A percentile compares a stretch with the other conserved stretches of the same genome.
Conservation (phyloP, 2,888 invertebrate species). For the Dicyrtoma fusca region DNA sequence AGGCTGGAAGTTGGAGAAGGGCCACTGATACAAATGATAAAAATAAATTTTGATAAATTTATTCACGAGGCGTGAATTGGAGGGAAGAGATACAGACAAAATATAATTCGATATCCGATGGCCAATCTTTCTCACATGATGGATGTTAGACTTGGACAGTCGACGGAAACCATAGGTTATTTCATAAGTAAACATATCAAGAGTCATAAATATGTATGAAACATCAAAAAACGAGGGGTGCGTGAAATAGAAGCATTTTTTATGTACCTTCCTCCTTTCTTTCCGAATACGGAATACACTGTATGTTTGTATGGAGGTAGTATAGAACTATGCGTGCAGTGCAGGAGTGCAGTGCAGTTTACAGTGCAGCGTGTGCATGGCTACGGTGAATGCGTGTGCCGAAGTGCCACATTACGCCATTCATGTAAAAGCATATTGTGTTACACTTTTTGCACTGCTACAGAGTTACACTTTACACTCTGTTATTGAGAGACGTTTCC, state of each 20-base stretch:
- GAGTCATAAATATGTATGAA: constrained; percentile 26
- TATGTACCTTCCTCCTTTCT: background rate
- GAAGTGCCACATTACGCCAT: no score
- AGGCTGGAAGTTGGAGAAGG: background rate
- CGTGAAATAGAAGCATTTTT: constrained; percentile 3
- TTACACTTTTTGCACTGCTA: no score
- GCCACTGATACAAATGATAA: constrained; percentile 10
- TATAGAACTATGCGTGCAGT: background rate
- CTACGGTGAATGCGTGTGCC: no score
- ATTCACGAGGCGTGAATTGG: constrained; percentile 16
- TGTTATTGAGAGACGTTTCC: no score
- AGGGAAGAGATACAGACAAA: background rate
- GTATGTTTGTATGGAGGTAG: no score
- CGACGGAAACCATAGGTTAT: constrained; percentile 19
- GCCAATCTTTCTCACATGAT: constrained; percentile 21
- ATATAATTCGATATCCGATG: constrained; percentile 21
- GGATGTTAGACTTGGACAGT: constrained; percentile 24
- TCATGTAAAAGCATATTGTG: no score
- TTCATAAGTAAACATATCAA: constrained; percentile 11
- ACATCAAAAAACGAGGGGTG: constrained; percentile 6
- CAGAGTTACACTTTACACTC: no score
- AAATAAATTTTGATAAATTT: background rate
- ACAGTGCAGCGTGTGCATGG: no score
- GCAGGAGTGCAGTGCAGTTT: background rate
- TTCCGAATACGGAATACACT: no score